Evolutionary conservation across 2,113 vertebrate genomes (phyloP).

Genomic region (Dicentrarchus labrax): DNA sequence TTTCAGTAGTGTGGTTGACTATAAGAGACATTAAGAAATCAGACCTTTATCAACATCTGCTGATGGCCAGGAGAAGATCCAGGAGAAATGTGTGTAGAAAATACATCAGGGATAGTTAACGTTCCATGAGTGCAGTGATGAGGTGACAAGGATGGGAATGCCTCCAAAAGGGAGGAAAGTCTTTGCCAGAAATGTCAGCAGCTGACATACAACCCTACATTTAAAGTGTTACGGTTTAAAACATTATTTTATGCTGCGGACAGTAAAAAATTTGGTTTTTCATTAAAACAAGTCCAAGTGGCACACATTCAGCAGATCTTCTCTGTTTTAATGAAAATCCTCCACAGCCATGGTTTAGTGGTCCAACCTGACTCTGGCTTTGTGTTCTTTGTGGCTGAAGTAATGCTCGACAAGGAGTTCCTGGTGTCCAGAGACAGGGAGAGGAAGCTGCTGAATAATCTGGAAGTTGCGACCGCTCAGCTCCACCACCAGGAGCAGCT

Average conservation of each 20-base stretch:
- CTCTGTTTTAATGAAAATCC: neutral
- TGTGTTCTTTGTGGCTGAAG: slow-evolving; percentile 56
- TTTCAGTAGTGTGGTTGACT: neutral
- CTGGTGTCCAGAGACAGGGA: slow-evolving; percentile 76
- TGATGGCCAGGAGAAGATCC: neutral
- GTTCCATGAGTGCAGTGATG: neutral
- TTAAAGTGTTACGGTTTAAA: slow-evolving; percentile 4
- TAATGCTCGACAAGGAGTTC: slow-evolving; percentile 73
- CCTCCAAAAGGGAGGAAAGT: neutral
- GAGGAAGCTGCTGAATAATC: slow-evolving; percentile 73
- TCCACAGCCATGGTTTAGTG: neutral
- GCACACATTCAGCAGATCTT: neutral
- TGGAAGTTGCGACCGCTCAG: slow-evolving; percentile 58
- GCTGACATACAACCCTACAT: neutral
- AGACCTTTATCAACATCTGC: neutral
- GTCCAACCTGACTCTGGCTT: neutral
- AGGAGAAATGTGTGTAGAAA: neutral
- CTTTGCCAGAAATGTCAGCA: slow-evolving; percentile 11
- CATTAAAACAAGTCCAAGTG: slow-evolving; percentile 14
- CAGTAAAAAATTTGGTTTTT: neutral
- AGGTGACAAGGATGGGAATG: neutral
- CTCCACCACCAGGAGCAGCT: slow-evolving; percentile 76
- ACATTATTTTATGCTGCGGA: slow-evolving; percentile 4
- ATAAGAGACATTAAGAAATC: neutral
- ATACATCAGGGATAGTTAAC: neutral